Evolutionary conservation across 37 sponge, comb jelly and placozoan species (phyloP), one percentile per base, ranked within the genome.

Genomic region (Aplysina aerophoba): DNA sequence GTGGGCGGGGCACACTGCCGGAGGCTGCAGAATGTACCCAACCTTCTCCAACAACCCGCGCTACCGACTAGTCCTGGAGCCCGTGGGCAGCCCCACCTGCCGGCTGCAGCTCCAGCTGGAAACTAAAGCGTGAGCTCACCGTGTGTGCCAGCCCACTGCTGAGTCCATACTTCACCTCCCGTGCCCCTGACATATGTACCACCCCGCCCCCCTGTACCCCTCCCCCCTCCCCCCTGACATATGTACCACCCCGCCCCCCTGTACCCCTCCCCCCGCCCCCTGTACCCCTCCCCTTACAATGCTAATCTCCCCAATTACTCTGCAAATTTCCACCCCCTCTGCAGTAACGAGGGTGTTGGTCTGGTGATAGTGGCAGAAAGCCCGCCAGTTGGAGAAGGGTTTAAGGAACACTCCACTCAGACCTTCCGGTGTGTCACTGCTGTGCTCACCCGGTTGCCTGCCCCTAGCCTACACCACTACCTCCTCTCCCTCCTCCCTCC

Each of bases 21-120:
- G 92, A 16, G 92, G 92, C 2, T 91, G 92, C 39, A 74, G 85
- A 12, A 91, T 78, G 37, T 64, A 89, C 57, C 87, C 83, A 0
- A 87, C 91, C 19, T 86, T 80, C 81, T 64, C 14, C 35, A 85
- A 87, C 57, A 90, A 90, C 81, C 91, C 91, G 17, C 53, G 28
- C 50, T 86, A 82, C 65, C 79, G 72, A 0, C 62, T 90, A 34
- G 86, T 81, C 3, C 34, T 87, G 35, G 34, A 65, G 14, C 58
- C 66, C 0, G 69, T 73, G 74, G 88, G 55, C 21, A 38, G 72
- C 16, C 55, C 61, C 17, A 73, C 30, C 4, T 56, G 55, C 63
- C 63, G 63, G 20, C 55, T 87, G 12, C 79, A 83, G 39, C 6
- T 87, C 39, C 88, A 84, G 75, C 75, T 84, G 75, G 73, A 71